Evolutionary conservation across 2,888 invertebrate species (phyloP).

Genomic region (Heteropelma amictum): DNA sequence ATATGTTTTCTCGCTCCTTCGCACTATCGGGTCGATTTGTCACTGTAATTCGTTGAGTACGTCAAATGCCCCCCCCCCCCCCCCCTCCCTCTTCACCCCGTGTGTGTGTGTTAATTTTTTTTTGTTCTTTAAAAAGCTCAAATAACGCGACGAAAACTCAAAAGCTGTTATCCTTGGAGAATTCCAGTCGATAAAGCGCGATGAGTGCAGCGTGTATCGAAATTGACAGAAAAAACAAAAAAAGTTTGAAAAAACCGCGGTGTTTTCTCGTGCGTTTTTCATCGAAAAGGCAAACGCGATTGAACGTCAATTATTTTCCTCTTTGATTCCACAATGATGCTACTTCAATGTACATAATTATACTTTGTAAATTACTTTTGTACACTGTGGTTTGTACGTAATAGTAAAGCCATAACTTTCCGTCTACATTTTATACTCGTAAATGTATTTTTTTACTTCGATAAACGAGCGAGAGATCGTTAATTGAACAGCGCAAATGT

Average conservation of each 20-base stretch:
- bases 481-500: too few relatives aligned
- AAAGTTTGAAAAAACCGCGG: conserved; percentile 3
- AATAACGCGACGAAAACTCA: conserved; percentile 41
- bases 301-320: too few relatives aligned
- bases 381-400: conserved; percentile 29
- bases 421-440: too few relatives aligned
- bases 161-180: conserved; percentile 42
- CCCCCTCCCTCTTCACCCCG: too few relatives aligned
- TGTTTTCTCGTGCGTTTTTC: background rate
- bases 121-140: conserved; percentile 1
- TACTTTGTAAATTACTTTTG: conserved; percentile 32
- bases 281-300: conserved; percentile 7
- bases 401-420: background rate
- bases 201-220: conserved; percentile 2
- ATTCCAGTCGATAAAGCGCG: conserved; percentile 55
- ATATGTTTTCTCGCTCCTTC: conserved; percentile 60
- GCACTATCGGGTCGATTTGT: conserved; percentile 20
- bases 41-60: conserved; percentile 3
- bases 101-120: background rate
- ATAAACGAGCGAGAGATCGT: too few relatives aligned
- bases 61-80: background rate
- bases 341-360: conserved; percentile 29
- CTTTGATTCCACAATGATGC: too few relatives aligned
- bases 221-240: conserved; percentile 5
- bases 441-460: too few relatives aligned